Percentiles rank a stretch among this genome's conserved stretches.
Conservation (phyloP, 2,888 invertebrate genomes). For the Athetis lepigone region DNA sequence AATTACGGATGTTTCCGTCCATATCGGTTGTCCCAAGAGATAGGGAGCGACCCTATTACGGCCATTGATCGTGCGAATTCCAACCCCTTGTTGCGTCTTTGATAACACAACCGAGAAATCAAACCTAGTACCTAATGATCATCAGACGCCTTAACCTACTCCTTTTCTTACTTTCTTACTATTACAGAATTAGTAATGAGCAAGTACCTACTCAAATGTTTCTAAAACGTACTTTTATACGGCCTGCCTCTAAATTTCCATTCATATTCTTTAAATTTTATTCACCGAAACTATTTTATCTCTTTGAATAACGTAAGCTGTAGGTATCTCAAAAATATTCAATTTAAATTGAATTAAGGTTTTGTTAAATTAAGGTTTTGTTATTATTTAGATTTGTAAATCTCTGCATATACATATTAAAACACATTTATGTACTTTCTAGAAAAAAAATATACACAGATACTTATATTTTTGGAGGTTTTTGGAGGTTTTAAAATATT, state of each 20-base stretch:
- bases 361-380: not conserved
- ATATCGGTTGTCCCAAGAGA: constrained; percentile 13
- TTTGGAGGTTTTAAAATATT: too few species aligned
- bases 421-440: not conserved
- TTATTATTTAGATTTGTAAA: not conserved
- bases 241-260: not conserved
- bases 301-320: not conserved
- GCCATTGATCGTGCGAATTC: constrained; percentile 27
- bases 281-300: not conserved
- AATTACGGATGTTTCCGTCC: constrained; percentile 6
- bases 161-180: not conserved
- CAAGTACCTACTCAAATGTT: not conserved
- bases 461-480: too few species aligned
- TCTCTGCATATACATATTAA: not conserved
- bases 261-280: not conserved
- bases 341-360: constrained; percentile 1
- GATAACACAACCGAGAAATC: not conserved
- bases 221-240: not conserved
- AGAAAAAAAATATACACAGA: not conserved
- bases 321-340: not conserved
- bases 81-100: constrained; percentile 15
- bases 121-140: constrained; percentile 1
- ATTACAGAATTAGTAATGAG: not conserved
- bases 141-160: too few species aligned
- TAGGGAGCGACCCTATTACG: constrained; percentile 20